Conservation (phyloP, 2,113 vertebrate genomes). For the Amblyornis subalaris region DNA sequence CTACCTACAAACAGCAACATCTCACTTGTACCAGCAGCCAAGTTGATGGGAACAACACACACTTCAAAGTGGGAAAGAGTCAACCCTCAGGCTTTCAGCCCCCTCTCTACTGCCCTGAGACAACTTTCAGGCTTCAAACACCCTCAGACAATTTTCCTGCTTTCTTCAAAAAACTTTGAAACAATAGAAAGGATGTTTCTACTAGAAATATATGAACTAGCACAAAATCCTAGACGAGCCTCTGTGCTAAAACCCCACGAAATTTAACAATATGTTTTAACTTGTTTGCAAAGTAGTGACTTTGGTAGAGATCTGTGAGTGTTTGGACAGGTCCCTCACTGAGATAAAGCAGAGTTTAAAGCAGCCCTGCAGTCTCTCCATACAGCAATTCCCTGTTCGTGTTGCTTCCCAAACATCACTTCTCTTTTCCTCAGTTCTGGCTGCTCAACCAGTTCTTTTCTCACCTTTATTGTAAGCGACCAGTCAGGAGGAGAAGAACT, state of each 20-base stretch:
- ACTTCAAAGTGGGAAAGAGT: background rate
- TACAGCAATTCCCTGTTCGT: background rate
- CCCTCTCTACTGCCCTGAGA: background rate
- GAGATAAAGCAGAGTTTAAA: background rate
- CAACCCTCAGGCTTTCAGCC: background rate
- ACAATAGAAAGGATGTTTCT: background rate
- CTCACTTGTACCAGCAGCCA: background rate
- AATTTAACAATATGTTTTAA: background rate
- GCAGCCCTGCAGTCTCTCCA: background rate
- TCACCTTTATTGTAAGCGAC: background rate
- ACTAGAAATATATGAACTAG: background rate
- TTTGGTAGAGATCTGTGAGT: rapidly evolving
- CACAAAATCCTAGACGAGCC: background rate
- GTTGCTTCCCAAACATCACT: background rate
- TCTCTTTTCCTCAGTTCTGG: background rate
- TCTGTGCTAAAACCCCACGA: background rate
- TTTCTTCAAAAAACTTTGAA: background rate
- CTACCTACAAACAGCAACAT: background rate
- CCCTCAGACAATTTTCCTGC: background rate
- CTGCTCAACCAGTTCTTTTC: background rate
- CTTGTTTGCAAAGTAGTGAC: background rate
- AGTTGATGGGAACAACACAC: background rate
- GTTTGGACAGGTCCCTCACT: background rate
- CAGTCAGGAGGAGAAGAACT: background rate
- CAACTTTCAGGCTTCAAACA: background rate